phyloP scores from a whole-genome alignment of 2,888 invertebrate genomes.

The Oscheius sp. region DNA sequence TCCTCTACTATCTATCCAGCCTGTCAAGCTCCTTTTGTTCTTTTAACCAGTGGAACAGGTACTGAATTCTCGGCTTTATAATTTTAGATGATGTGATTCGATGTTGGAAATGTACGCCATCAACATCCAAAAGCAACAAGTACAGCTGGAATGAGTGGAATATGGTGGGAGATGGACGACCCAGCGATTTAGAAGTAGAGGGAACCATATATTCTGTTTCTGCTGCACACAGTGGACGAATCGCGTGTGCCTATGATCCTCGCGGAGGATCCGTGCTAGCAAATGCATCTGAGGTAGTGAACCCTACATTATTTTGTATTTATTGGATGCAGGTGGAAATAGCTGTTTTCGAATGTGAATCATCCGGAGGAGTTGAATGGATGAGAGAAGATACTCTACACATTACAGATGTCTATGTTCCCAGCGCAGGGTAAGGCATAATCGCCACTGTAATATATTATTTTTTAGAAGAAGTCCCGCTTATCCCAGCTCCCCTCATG shows the following conservation, averaged over 20 bases:
- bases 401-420: slow-evolving; percentile 44
- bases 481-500: slow-evolving; percentile 4
- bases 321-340: slow-evolving; percentile 74
- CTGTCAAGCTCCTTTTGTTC: slow-evolving; percentile 95
- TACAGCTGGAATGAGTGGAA: slow-evolving; percentile 65
- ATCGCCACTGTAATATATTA: background rate
- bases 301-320: background rate
- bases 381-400: slow-evolving; percentile 61
- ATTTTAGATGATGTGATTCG: slow-evolving; percentile 23
- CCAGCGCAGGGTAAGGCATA: slow-evolving; percentile 4
- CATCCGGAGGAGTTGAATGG: slow-evolving; percentile 80
- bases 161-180: slow-evolving; percentile 63
- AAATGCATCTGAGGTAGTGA: slow-evolving; percentile 10
- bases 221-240: slow-evolving; percentile 94
- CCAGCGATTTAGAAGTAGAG: slow-evolving; percentile 64
- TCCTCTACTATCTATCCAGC: slow-evolving; percentile 98
- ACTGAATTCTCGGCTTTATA: background rate
- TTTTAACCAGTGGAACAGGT: slow-evolving; percentile 85
- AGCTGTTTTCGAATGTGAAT: slow-evolving; percentile 98
- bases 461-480: slow-evolving; percentile 14
- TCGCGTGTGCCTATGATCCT: slow-evolving; percentile 95
- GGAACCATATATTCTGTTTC: slow-evolving; percentile 76
- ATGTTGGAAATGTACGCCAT: slow-evolving; percentile 20
- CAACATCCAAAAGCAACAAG: slow-evolving; percentile 4
- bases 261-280: slow-evolving; percentile 69